These are phyloP conservation scores for Procambarus clarkii DNA, from an alignment of 1,140 invertebrate species.

Conservation along the genomic window DNA sequence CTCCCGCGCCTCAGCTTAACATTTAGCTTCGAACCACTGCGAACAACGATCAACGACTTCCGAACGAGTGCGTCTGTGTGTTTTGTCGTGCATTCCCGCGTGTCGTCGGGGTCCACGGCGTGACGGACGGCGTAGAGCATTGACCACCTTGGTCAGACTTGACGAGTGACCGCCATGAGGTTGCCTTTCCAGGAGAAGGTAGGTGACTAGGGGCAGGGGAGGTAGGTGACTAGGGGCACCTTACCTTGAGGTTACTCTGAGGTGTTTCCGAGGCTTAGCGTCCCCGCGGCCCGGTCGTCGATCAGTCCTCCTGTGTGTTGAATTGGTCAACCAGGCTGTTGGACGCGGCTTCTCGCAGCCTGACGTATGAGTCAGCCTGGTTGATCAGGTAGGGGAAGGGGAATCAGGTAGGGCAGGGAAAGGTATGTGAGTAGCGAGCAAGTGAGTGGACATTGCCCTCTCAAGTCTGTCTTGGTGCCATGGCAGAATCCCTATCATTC, in stretches of 20 bases:
- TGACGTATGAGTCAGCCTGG: no score
- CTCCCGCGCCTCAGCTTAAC: not conserved
- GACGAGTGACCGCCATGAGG: slow-evolving; percentile 8
- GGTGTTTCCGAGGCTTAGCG: no score
- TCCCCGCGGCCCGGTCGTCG: no score
- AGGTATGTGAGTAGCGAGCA: not conserved
- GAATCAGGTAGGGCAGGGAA: not conserved
- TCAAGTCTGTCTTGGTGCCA: no score
- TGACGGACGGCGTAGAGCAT: not conserved
- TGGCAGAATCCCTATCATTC: no score
- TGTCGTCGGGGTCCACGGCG: not conserved
- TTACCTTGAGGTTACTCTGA: no score
- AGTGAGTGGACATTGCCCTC: not conserved
- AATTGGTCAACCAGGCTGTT: no score
- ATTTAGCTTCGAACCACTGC: slow-evolving; percentile 7
- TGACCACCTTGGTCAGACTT: not conserved
- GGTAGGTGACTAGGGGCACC: no score
- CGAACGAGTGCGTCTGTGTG: not conserved
- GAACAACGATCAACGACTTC: slow-evolving; percentile 3
- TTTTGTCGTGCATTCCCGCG: not conserved
- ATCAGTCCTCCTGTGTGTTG: no score
- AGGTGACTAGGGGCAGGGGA: not conserved
- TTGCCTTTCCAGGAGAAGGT: not conserved
- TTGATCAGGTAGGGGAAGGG: no score
- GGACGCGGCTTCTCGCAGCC: no score